Base-by-base conservation (phyloP, 1,140 invertebrate species). In the Scaptomyza montana region DNA sequence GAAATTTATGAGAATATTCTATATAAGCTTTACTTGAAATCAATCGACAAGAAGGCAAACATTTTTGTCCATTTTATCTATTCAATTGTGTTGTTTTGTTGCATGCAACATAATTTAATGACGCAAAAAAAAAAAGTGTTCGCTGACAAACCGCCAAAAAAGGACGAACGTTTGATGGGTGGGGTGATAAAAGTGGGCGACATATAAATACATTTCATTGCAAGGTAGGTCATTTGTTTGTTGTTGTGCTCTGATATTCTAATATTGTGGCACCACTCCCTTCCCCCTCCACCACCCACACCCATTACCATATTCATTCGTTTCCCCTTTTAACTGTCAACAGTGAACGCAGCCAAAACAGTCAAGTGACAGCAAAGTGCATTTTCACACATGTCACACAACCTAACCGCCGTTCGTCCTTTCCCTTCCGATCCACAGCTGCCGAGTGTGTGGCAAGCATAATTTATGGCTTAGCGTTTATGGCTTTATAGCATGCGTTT, bases 401-500 rank as follows among this genome's bases (percentile, higher is more conserved):
- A 61, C 45, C 57, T 47, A 12, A 36, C 45, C 61, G 33, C 25
- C 56, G 50, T 45, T 12, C 39, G 3, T 33, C 28, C 6, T 10
- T 1, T 12, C 9, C 16, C 5, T 6, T 7, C 10, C 10, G 13
- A 43, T 43, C 39, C 33, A 36, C 33, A 56, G 45, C 16, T 50
- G 47, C 57, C 45, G 43, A 28, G 30, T 68, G 30, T 68, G 56
- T 63, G 65, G 65, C 50, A 56, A 62, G 72, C 80, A 85, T 84
- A 79, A 84, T 84, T 84, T 84, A 84, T 84, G 80, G 80, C 59
- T 70, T 71, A 72, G 78, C 80, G 77, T 84, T 84, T 84, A 84
- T 84, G 80, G 80, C 80, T 84, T 84, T 84, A 84, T 84, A 74
- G 80, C 80, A 70, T 72, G 79, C 79, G 79, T 82, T 76, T 78